Percentiles rank a stretch among this genome's conserved stretches.
Evolutionary conservation across 2,888 invertebrate genomes (phyloP).

Genomic region (Phymatocera aterrima): DNA sequence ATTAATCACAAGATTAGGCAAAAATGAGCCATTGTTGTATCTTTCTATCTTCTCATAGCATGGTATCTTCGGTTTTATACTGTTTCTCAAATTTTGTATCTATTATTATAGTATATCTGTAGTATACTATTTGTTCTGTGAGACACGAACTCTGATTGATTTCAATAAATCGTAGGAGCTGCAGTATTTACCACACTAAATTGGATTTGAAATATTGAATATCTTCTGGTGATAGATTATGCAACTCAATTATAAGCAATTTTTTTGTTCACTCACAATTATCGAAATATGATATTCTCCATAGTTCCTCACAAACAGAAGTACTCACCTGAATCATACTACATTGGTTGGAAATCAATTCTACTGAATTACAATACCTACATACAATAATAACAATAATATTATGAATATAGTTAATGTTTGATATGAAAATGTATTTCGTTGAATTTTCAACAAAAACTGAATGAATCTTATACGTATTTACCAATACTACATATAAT

Average conservation of each 20-base stretch:
- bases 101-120: neutral
- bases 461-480: neutral
- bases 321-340: conserved; percentile 2
- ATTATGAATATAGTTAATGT: conserved; percentile 10
- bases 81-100: neutral
- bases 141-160: neutral
- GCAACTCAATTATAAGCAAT: neutral
- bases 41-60: neutral
- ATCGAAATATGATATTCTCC: neutral
- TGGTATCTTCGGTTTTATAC: neutral
- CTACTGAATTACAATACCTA: conserved; percentile 6
- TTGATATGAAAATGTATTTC: conserved; percentile 28
- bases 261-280: neutral
- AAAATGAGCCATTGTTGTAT: neutral
- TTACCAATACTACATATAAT: neutral
- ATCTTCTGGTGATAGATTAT: neutral
- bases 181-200: neutral
- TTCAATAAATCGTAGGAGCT: neutral
- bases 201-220: conserved; percentile 4
- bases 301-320: conserved; percentile 16
- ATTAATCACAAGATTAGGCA: neutral
- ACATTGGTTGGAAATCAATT: conserved; percentile 14
- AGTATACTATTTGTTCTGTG: neutral
- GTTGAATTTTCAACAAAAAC: neutral
- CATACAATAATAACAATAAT: neutral